Conservation (phyloP, 1,140 invertebrate species). For the Contarinia nasturtii region DNA sequence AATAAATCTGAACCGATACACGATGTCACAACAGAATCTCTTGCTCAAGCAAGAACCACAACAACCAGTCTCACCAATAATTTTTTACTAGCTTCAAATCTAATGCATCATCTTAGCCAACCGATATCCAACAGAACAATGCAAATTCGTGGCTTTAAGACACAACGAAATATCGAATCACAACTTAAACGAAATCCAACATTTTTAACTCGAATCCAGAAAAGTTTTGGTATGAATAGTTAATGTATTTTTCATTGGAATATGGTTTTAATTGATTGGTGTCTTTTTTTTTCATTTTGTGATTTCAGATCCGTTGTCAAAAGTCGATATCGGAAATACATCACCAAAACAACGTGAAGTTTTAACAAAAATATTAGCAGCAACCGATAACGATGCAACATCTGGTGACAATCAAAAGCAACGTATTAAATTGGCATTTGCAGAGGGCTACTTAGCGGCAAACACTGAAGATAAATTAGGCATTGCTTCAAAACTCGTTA, state of each 20-base stretch:
- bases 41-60: too few relatives aligned
- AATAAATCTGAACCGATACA: not conserved
- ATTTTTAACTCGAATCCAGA: conserved; percentile 34
- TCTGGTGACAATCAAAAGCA: conserved; percentile 32
- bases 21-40: not conserved
- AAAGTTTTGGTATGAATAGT: conserved; percentile 27
- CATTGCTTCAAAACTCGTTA: too few relatives aligned
- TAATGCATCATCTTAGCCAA: not conserved
- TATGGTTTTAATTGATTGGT: not conserved
- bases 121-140: conserved; percentile 6
- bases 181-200: conserved; percentile 49
- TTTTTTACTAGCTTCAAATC: not conserved
- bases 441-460: conserved; percentile 71
- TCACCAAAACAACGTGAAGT: conserved; percentile 11
- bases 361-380: conserved; percentile 16
- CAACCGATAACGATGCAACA: conserved; percentile 17
- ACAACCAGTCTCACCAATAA: not conserved
- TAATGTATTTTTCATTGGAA: not conserved
- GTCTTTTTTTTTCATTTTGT: not conserved
- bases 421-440: conserved; percentile 69
- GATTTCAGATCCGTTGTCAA: not conserved
- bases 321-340: conserved; percentile 7
- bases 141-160: conserved; percentile 51
- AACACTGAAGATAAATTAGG: not conserved
- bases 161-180: conserved; percentile 42